Base-by-base conservation (phyloP, 2,113 vertebrate species). In the Nesogale talazaci region DNA sequence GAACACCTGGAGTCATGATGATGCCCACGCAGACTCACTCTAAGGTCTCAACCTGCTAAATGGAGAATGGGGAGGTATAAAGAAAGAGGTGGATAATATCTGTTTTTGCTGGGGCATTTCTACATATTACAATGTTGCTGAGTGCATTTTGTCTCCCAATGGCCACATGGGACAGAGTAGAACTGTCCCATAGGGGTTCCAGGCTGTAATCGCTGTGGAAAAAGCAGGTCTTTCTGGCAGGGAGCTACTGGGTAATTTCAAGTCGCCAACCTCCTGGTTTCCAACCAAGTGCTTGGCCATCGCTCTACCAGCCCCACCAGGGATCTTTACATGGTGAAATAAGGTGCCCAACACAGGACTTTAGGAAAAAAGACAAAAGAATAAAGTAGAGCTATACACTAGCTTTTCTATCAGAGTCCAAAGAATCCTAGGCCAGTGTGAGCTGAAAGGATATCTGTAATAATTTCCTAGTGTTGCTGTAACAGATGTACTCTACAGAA, bases 11-110 rank as follows among this genome's bases (percentile, higher is more conserved):
- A 36, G 31, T 19, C 1, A 76, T 2, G 27, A 4, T n/a, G 2
- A 1, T 19, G 2, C 2, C 57, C 2, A 15, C 0, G 0, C 2
- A 1, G 12, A 29, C 9, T 19, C 16, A 34, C 31, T 20, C 1
- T 2, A 38, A 38, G 10, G 25, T 3, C 27, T 38, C 56, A 16
- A 38, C 38, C n/a, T 27, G 22, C 80, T 52, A 16, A 40, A n/a
- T 46, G 10, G 20, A 3, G 27, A 20, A 3, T 27, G 4, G 14
- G 15, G 14, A 25, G 36, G 1, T 11, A 25, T 61, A 23, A 25
- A 83, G 36, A 20, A 36, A 70, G 23, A 20, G 25, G 20, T 4
- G 69, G 74, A 92, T 38, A 56, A 34, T 12, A 40, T 7, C 25
- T 38, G 6, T 25, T 85, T 89, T 16, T 4, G n/a, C 69, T 70